A percentile compares a stretch with the other conserved stretches of the same genome.
Conservation (phyloP, 2,113 vertebrate genomes). For the Nyctereutes procyonoides region DNA sequence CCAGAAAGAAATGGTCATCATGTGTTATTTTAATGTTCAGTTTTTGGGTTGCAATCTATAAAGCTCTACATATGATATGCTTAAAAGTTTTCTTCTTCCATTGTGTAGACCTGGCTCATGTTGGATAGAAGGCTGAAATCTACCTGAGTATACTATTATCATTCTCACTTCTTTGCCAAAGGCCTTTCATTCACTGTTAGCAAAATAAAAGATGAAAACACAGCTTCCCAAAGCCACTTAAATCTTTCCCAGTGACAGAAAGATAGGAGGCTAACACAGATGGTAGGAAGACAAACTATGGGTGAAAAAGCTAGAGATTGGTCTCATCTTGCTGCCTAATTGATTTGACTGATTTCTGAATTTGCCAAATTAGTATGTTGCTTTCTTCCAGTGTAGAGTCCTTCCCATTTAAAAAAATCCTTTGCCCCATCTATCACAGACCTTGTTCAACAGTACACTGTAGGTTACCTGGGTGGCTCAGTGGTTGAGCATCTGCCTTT, state of each 20-base stretch:
- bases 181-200: constrained; percentile 34
- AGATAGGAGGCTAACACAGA: background rate
- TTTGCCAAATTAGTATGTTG: background rate
- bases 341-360: constrained; percentile 36
- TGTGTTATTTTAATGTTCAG: background rate
- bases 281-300: background rate
- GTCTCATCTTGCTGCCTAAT: background rate
- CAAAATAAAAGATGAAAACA: constrained; percentile 24
- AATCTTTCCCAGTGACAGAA: background rate
- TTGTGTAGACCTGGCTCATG: background rate
- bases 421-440: too few species aligned
- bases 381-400: background rate
- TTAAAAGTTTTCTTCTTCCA: background rate
- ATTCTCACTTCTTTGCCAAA: background rate
- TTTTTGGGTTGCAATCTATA: background rate
- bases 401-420: background rate
- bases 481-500: too few species aligned
- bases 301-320: background rate
- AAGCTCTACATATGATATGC: background rate
- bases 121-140: background rate
- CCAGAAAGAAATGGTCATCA: constrained; percentile 21
- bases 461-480: too few species aligned
- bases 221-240: background rate
- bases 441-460: accelerated
- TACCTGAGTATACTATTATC: background rate